Base-by-base conservation (phyloP, 2,888 invertebrate genomes). In the Meteorus cinctellus region DNA sequence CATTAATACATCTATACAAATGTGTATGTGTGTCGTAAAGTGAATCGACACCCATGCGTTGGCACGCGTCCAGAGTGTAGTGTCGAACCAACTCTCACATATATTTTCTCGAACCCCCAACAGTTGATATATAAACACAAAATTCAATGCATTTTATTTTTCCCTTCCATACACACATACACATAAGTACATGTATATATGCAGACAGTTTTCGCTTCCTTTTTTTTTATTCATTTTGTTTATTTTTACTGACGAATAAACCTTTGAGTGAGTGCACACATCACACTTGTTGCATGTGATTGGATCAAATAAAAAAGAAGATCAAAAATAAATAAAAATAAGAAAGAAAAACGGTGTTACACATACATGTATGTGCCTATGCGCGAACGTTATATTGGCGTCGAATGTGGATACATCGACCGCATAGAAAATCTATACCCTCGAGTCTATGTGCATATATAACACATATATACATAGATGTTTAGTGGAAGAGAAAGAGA, bases 221-320 rank as follows among this genome's bases (percentile, higher is more conserved):
- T 77, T 69, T 77, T 69, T 60, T 77, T 59, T 24, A 72, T 75
- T 77, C 71, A 73, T 78, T 70, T 79, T 69, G 70, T 72, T 76
- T 71, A 36, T 72, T 69, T 75, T 65, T 55, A 59, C 74, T 36
- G 63, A 55, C 27, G 74, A 71, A 48, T 51, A 34, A 55, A 19
- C 67, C 67, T 66, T 68, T 68, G 70, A 63, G n/a, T 34, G 41
- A 34, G 16, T 72, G 70, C 77, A 74, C 78, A 77, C 81, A 76
- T 76, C 68, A 80, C 83, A 84, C 84, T 84, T 84, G 84, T 84
- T 84, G 84, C 84, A 74, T 80, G 78, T 79, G 77, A 76, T 70
- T 73, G 67, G 69, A 73, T 75, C 68, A 41, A 76, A 75, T 76
- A 74, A 71, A 72, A 73, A 75, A 79, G 69, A 79, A 77, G 69